These are phyloP conservation scores for Macquaria ambigua DNA, from an alignment of 2,113 vertebrate genomes.

Conservation along the genomic window DNA sequence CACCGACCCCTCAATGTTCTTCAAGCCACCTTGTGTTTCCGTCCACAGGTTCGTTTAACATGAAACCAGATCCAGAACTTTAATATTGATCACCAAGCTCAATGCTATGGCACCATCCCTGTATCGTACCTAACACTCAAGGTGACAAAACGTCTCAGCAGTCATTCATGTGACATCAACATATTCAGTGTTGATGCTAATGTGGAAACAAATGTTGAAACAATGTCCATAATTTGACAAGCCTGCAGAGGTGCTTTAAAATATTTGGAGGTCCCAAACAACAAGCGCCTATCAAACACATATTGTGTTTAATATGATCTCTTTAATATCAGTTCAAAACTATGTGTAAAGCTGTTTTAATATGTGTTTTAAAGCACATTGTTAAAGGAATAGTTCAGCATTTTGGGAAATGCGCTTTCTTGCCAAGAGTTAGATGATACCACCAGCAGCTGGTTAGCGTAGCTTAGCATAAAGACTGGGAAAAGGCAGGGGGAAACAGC, in stretches of 20 bases:
- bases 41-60: conserved; percentile 87
- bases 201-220: background rate
- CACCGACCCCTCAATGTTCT: conserved; percentile 91
- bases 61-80: background rate
- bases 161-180: background rate
- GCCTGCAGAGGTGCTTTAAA: background rate
- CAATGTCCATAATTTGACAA: background rate
- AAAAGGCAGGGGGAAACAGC: background rate
- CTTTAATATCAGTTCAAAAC: background rate
- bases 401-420: background rate
- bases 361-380: background rate
- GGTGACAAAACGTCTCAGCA: background rate
- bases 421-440: background rate
- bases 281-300: background rate
- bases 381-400: no score
- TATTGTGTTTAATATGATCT: background rate
- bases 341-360: background rate
- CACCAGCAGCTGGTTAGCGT: background rate
- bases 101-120: background rate
- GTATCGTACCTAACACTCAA: background rate
- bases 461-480: background rate
- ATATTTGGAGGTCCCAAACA: no score
- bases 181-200: background rate
- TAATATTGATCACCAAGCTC: background rate
- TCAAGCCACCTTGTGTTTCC: conserved; percentile 96